Percentiles rank a stretch among this genome's conserved stretches.
phyloP scores from a whole-genome alignment of 2,797 vertebrate genomes.

The Acipenser transmontanus region DNA sequence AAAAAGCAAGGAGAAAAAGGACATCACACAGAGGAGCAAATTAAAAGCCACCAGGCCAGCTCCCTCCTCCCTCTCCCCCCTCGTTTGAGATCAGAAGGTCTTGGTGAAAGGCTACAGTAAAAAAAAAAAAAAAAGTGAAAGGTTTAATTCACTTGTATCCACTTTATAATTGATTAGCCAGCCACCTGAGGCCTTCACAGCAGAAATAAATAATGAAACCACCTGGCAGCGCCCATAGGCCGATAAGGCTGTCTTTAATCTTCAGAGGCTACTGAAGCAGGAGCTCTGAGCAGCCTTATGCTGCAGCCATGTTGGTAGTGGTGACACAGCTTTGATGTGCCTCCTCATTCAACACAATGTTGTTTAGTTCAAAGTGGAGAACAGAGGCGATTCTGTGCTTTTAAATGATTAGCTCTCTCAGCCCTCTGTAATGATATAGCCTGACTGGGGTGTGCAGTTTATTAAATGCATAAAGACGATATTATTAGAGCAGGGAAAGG shows the following conservation, averaged over 20 bases:
- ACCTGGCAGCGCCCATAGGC: conserved; percentile 49
- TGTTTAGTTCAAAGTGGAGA: conserved; percentile 79
- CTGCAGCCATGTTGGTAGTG: conserved; percentile 63
- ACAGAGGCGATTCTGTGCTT: conserved; percentile 69
- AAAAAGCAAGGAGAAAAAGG: conserved; percentile 39
- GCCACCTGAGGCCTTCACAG: conserved; percentile 42
- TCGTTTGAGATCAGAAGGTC: conserved; percentile 53
- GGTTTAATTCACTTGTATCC: conserved; percentile 20
- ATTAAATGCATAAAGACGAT: conserved; percentile 83
- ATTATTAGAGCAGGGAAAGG: conserved; percentile 79
- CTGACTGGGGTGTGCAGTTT: conserved; percentile 81
- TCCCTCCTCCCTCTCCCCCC: background rate
- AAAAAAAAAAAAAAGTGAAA: conserved; percentile 19
- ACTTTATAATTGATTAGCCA: conserved; percentile 40
- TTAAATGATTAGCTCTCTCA: conserved; percentile 79
- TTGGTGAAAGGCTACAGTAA: conserved; percentile 42
- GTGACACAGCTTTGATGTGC: conserved; percentile 80
- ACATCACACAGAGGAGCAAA: conserved; percentile 46
- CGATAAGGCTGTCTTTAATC: conserved; percentile 63
- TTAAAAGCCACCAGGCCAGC: conserved; percentile 12
- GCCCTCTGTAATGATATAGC: conserved; percentile 74
- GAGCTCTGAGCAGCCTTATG: conserved; percentile 59
- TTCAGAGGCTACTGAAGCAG: conserved; percentile 54
- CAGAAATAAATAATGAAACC: conserved; percentile 43
- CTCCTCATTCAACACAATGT: conserved; percentile 67